phyloP scores from a whole-genome alignment of 1,140 invertebrate species.

The Sarcophaga peregrina region DNA sequence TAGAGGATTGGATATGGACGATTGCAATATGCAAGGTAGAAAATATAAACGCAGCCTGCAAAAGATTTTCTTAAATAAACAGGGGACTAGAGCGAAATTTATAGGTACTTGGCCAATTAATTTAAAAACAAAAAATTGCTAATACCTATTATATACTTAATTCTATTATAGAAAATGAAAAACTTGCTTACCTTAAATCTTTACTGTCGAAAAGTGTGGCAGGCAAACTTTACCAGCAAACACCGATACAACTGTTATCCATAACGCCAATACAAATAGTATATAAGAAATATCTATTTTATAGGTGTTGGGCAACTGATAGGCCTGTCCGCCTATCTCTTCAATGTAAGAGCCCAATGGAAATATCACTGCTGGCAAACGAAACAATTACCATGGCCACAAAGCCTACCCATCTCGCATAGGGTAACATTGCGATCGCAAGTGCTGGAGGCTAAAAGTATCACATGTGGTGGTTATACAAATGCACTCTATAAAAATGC shows the following conservation, averaged over 20 bases:
- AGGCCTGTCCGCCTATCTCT: slow-evolving; percentile 94
- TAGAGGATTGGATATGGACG: no score
- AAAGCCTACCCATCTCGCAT: slow-evolving; percentile 95
- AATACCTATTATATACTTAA: no score
- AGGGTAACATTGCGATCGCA: slow-evolving; percentile 90
- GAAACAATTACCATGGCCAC: slow-evolving; percentile 97
- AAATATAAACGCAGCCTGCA: no score
- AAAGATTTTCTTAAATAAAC: no score
- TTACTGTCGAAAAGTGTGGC: slow-evolving; percentile 82
- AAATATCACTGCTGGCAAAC: slow-evolving; percentile 93
- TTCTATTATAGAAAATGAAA: no score
- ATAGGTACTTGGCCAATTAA: no score
- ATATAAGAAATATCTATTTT: slow-evolving; percentile 97
- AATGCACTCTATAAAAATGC: slow-evolving; percentile 92
- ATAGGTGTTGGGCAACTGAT: slow-evolving; percentile 93
- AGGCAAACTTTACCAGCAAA: slow-evolving; percentile 98
- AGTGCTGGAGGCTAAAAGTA: slow-evolving; percentile 86
- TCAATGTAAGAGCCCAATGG: slow-evolving; percentile 95
- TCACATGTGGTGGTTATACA: slow-evolving; percentile 92
- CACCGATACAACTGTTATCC: slow-evolving; percentile 96
- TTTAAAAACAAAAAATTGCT: no score
- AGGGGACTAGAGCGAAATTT: no score
- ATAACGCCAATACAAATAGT: slow-evolving; percentile 91
- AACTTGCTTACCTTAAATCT: no score
- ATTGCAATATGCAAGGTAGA: no score